Evolutionary conservation across 2,888 invertebrate genomes (phyloP).

Genomic region (Spatulosminthurus flaviceps): DNA sequence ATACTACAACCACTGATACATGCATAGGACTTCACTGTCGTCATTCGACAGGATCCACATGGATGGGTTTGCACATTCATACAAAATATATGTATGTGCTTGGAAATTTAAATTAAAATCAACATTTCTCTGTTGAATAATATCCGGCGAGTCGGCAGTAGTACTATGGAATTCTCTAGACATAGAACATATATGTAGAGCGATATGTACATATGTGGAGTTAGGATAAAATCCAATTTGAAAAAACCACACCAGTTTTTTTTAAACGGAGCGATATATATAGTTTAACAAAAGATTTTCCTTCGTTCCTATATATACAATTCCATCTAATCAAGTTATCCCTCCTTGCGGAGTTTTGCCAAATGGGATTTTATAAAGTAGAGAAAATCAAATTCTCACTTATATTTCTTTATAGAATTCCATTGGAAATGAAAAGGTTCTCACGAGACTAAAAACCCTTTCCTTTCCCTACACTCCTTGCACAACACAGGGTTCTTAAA

Average conservation of each 20-base stretch:
- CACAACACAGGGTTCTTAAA: too few relatives aligned
- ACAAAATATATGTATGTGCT: neutral
- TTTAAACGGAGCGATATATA: neutral
- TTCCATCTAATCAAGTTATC: neutral
- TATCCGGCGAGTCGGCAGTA: neutral
- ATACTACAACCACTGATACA: too few relatives aligned
- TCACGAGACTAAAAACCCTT: too few relatives aligned
- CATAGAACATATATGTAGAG: too few relatives aligned
- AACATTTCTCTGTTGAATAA: neutral
- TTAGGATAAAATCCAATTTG: neutral
- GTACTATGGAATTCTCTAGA: too few relatives aligned
- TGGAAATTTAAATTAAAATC: slow-evolving; percentile 10
- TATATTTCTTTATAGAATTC: neutral
- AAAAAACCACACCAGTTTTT: neutral
- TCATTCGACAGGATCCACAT: neutral
- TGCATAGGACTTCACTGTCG: neutral
- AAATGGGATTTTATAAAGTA: neutral
- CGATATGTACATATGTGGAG: too few relatives aligned
- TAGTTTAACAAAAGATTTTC: slow-evolving; percentile 5
- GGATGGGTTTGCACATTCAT: neutral
- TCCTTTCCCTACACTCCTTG: too few relatives aligned
- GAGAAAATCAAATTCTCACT: neutral
- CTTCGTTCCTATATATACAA: neutral
- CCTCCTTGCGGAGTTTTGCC: neutral
- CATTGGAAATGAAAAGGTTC: too few relatives aligned